Conservation (phyloP, 2,113 vertebrate species). For the Protobothrops mucrosquamatus region DNA sequence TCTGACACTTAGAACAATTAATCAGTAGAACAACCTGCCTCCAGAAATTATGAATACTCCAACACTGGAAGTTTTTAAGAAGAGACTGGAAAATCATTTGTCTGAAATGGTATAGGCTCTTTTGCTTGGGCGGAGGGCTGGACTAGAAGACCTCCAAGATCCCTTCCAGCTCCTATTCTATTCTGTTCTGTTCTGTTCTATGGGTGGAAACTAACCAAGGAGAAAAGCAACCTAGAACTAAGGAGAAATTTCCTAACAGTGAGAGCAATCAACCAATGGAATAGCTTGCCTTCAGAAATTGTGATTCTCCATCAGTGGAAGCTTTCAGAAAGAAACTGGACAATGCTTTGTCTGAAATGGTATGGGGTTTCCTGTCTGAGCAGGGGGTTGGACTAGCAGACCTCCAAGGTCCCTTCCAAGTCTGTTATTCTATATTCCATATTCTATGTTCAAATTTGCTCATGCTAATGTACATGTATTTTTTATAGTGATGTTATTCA, state of each 20-base stretch:
- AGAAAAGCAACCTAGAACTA: neutral
- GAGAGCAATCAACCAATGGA: neutral
- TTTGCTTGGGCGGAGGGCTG: too few species aligned
- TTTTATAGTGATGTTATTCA: neutral
- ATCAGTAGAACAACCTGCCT: too few species aligned
- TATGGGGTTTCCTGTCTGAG: neutral
- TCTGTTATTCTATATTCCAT: too few species aligned
- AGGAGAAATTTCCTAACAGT: neutral
- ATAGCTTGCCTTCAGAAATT: neutral
- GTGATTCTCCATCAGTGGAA: neutral
- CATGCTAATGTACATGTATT: neutral
- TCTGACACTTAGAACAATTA: too few species aligned
- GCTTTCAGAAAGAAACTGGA: neutral
- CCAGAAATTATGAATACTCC: too few species aligned
- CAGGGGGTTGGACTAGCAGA: neutral
- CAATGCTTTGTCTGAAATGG: neutral
- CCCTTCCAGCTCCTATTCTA: too few species aligned
- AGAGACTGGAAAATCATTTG: too few species aligned
- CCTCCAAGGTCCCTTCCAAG: neutral
- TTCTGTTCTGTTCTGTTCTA: too few species aligned
- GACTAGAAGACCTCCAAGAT: too few species aligned
- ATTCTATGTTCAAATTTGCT: neutral
- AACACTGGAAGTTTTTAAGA: too few species aligned
- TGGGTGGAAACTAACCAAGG: neutral
- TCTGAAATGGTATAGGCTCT: too few species aligned